phyloP scores from a whole-genome alignment of 2,797 vertebrate species.

The Sebastes nivosus region DNA sequence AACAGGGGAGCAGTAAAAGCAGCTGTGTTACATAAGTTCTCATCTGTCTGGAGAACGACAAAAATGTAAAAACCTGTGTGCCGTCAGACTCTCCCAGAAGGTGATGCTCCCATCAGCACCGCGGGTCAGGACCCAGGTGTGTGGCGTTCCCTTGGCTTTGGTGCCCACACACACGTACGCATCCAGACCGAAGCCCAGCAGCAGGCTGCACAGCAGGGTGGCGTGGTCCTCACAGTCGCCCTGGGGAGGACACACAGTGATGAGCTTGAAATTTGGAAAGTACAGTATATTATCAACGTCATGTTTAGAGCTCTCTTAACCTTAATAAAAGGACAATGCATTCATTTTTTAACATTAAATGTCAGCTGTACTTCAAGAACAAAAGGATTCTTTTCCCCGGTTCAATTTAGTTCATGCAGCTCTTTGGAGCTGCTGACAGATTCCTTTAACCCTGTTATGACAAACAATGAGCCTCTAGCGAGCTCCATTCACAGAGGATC shows the following conservation, averaged over 20 bases:
- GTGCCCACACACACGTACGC: slow-evolving; percentile 97
- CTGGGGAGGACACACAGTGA: slow-evolving; percentile 69
- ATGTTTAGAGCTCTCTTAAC: neutral
- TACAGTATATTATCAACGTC: neutral
- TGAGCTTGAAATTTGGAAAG: neutral
- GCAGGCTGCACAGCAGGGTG: slow-evolving; percentile 93
- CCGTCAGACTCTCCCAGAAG: slow-evolving; percentile 97
- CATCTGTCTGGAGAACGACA: neutral
- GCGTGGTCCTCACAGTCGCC: slow-evolving; percentile 98
- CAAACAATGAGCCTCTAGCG: neutral
- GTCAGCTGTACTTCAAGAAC: neutral
- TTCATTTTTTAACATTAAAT: neutral
- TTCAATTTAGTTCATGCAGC: neutral
- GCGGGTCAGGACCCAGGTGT: slow-evolving; percentile 95
- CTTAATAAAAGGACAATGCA: neutral
- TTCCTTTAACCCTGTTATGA: neutral
- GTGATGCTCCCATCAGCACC: slow-evolving; percentile 90
- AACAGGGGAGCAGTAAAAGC: neutral
- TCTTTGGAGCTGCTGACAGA: neutral
- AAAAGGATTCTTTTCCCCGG: neutral
- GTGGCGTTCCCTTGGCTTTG: slow-evolving; percentile 89
- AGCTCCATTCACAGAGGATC: neutral
- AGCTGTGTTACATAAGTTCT: neutral
- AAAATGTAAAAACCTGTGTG: slow-evolving; percentile 82
- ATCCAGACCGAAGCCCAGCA: slow-evolving; percentile 94